Conservation (phyloP, 2,113 vertebrate species). For the Pachycephala philippinensis region DNA sequence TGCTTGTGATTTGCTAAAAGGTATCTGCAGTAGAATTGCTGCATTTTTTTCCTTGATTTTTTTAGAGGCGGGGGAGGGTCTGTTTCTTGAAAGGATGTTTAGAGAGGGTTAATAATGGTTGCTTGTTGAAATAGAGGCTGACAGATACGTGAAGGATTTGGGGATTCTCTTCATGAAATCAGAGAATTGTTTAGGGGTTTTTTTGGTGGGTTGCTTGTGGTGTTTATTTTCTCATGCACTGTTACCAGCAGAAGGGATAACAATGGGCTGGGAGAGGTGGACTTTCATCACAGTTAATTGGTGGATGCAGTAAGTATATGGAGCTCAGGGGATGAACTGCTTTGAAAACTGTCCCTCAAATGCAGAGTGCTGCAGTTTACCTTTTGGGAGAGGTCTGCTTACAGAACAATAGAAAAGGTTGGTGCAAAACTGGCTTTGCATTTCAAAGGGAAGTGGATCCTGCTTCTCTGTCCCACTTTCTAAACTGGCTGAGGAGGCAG, state of each 20-base stretch:
- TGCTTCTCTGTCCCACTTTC: neutral
- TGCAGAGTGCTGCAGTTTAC: neutral
- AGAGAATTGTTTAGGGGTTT: neutral
- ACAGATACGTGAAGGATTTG: neutral
- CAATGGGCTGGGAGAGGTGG: neutral
- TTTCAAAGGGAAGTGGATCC: neutral
- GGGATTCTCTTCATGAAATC: neutral
- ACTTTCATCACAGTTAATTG: neutral
- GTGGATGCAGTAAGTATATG: neutral
- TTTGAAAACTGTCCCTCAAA: neutral
- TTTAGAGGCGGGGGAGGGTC: accelerated
- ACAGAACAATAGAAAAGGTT: neutral
- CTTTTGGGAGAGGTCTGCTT: neutral
- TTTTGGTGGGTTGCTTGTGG: neutral
- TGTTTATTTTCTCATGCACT: neutral
- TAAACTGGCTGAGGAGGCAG: neutral
- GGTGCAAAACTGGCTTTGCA: neutral
- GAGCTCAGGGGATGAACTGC: neutral
- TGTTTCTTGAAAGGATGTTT: neutral
- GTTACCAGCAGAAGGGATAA: neutral
- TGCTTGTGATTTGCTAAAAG: neutral
- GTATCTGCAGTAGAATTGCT: neutral
- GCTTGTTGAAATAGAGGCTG: neutral
- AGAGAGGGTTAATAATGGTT: neutral
- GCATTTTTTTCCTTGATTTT: neutral